A percentile compares a stretch with the other conserved stretches of the same genome.
phyloP scores from a whole-genome alignment of 2,888 invertebrate genomes.

The Protodeltote pygarga region DNA sequence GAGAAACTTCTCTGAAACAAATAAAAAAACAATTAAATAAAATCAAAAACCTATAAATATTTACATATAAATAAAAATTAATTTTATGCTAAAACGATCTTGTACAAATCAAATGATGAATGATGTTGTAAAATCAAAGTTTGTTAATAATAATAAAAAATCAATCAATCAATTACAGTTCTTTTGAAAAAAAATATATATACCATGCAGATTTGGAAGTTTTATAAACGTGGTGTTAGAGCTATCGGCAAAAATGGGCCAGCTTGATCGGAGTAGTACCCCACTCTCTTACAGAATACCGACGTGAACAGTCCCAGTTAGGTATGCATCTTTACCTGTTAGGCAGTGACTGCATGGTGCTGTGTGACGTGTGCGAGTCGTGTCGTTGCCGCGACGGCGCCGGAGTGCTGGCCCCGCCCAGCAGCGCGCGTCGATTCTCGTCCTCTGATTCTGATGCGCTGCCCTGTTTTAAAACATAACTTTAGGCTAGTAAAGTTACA shows the following conservation, averaged over 20 bases:
- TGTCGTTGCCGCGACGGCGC: conserved; percentile 66
- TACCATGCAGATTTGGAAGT: too few relatives aligned
- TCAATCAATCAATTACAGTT: too few relatives aligned
- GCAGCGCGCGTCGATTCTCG: conserved; percentile 78
- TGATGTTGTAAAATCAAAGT: too few relatives aligned
- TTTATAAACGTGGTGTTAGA: too few relatives aligned
- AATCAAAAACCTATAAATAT: background rate
- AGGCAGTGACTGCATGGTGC: conserved; percentile 58
- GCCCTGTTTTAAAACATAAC: conserved; percentile 67
- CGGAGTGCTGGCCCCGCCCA: conserved; percentile 59
- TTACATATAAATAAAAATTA: background rate
- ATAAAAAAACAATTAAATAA: background rate
- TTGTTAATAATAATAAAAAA: too few relatives aligned
- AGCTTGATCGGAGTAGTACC: too few relatives aligned
- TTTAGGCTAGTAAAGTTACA: too few relatives aligned
- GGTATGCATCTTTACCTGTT: conserved; percentile 58
- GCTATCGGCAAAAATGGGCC: too few relatives aligned
- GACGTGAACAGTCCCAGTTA: too few relatives aligned
- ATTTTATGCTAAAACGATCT: too few relatives aligned
- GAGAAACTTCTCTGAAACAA: conserved; percentile 69
- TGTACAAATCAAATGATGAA: too few relatives aligned
- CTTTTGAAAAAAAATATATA: too few relatives aligned
- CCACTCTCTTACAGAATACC: background rate
- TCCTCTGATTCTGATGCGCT: conserved; percentile 91
- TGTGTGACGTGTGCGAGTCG: conserved; percentile 74